Evolutionary conservation across 2,888 invertebrate species (phyloP), one percentile per base, ranked within the genome.

Genomic region (Ennomos quercinarius): DNA sequence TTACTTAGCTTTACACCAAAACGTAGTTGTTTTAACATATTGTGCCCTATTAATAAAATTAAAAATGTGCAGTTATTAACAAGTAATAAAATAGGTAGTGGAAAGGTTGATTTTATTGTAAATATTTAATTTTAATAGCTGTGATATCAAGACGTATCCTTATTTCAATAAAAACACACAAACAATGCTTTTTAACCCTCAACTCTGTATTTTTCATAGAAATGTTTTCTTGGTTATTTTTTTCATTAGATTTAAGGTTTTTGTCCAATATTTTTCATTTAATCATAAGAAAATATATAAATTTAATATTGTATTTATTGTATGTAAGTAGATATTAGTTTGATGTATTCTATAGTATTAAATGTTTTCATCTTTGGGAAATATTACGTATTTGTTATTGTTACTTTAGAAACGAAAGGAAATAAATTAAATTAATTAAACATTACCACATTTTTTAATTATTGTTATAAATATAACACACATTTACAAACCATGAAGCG

Each of bases 1-100:
- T 76, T 80, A 74, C 69, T 81, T 91, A 91, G 91, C 91, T 89
- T 87, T 90, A 90, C 88, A 90, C 91, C 91, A 91, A 91, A 91
- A 88, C 86, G 74, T 87, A 86, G 87, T 78, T 77, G 69, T 76
- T 79, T 78, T 80, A 80, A 61, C 62, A 66, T 54, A 4, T 44
- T 51, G 81, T 84, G 80, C 80, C 83, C 81, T 81, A 78, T 48
- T 76, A 73, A 71, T 72, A 70, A 74, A 66, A 37, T 48, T 52
- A 72, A 56, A 63, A 63, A 70, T 72, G 68, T 66, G 54, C 59
- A 57, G 68, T 69, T 71, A 70, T 71, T 76, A 74, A 74, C 72
- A 72, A 68, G 68, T 57, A 72, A 70, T 65, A 71, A 70, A 72
- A 67, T 70, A 74, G 61, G 63, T 62, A 67, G 46, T 63, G 61